These are phyloP conservation scores for Aythya baeri DNA, from an alignment of 2,113 vertebrate genomes.

Conservation along the genomic window DNA sequence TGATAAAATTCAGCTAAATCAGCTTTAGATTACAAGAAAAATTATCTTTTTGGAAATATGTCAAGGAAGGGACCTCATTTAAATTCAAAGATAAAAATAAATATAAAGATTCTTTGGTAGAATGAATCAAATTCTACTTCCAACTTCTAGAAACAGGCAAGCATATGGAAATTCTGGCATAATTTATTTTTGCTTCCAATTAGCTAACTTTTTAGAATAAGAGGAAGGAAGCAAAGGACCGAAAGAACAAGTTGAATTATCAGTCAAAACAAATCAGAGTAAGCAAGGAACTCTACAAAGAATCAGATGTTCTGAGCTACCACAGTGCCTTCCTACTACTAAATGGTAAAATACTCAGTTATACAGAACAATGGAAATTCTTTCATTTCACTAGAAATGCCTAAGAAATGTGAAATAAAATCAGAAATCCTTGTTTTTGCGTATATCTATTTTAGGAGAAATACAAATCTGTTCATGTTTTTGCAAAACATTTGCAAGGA, in stretches of 20 bases:
- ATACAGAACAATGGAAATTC: not conserved
- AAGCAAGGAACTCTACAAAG: not conserved
- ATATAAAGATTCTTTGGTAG: not conserved
- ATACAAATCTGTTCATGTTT: not conserved
- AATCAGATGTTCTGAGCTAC: not conserved
- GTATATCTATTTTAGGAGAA: not conserved
- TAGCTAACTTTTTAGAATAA: not conserved
- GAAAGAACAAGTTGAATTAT: not conserved
- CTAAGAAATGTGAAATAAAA: not conserved
- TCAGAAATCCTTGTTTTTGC: not conserved
- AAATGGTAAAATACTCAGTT: not conserved
- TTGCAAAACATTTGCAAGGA: not conserved
- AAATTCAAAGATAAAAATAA: not conserved
- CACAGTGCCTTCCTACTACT: not conserved
- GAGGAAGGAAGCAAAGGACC: not conserved
- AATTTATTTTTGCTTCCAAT: conserved; percentile 3
- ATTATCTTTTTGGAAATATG: not conserved
- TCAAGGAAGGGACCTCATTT: not conserved
- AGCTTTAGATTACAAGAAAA: not conserved
- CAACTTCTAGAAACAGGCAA: not conserved
- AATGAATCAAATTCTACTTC: not conserved
- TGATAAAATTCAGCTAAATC: not conserved
- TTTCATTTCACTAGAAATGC: not conserved
- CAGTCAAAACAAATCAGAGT: conserved; percentile 11
- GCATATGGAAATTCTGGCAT: not conserved